Evolutionary conservation across 1,140 invertebrate species (phyloP).

Genomic region (Zophobas atratus): DNA sequence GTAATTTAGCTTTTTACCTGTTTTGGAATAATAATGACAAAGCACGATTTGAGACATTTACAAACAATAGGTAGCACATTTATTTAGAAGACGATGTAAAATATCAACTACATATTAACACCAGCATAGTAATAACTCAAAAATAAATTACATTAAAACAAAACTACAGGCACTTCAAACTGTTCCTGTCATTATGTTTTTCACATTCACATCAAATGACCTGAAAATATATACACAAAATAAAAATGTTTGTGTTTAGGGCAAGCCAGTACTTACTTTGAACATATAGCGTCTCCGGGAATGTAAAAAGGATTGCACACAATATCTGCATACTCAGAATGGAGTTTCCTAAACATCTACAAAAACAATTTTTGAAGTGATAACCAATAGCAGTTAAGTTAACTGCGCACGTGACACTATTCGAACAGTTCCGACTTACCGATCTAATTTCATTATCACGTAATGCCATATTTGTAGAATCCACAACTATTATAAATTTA

Average conservation of each 20-base stretch:
- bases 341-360: constrained; percentile 92
- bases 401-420: too few relatives aligned
- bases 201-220: constrained; percentile 76
- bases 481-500: constrained; percentile 96
- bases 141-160: too few relatives aligned
- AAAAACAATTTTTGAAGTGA: constrained; percentile 55
- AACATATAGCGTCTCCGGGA: constrained; percentile 87
- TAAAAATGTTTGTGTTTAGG: constrained; percentile 27
- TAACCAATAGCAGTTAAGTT: too few relatives aligned
- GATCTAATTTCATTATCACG: constrained; percentile 95
- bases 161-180: constrained; percentile 48
- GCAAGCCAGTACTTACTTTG: constrained; percentile 74
- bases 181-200: constrained; percentile 74
- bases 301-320: constrained; percentile 96
- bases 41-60: too few relatives aligned
- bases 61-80: too few relatives aligned
- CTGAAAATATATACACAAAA: constrained; percentile 68
- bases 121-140: too few relatives aligned
- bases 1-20: too few relatives aligned
- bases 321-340: constrained; percentile 92
- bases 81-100: too few relatives aligned
- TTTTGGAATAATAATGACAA: too few relatives aligned
- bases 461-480: constrained; percentile 88
- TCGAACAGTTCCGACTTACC: constrained; percentile 71
- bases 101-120: too few relatives aligned